These are phyloP conservation scores for Lypha dubia DNA, from an alignment of 2,888 invertebrate species.

Conservation along the genomic window DNA sequence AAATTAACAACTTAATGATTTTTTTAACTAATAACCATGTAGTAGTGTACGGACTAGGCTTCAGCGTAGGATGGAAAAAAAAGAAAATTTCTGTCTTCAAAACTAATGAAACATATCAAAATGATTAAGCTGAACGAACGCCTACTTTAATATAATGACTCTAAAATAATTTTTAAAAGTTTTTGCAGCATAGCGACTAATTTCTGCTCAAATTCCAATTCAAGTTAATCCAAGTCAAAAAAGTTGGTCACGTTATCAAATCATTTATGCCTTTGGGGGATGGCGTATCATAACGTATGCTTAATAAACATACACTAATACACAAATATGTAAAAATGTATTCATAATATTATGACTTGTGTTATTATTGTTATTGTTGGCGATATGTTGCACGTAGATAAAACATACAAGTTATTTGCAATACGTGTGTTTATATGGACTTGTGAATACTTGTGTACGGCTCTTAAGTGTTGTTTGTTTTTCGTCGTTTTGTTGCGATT, in stretches of 20 bases:
- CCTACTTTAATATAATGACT: too few species aligned
- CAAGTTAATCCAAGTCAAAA: background rate
- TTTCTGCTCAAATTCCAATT: background rate
- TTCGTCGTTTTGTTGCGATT: conserved; percentile 62
- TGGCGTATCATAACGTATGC: conserved; percentile 53
- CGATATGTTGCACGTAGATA: conserved; percentile 45
- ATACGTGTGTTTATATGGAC: background rate
- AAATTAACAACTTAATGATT: too few species aligned
- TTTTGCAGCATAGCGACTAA: background rate
- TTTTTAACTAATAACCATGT: too few species aligned
- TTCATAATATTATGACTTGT: conserved; percentile 40
- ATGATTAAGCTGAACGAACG: too few species aligned
- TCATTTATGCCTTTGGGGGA: conserved; percentile 22
- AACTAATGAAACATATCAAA: too few species aligned
- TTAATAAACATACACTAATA: conserved; percentile 29
- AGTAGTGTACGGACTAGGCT: too few species aligned
- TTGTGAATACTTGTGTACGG: background rate
- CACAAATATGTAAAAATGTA: conserved; percentile 21
- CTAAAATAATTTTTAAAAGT: background rate
- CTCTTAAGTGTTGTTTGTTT: conserved; percentile 25
- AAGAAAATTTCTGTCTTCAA: too few species aligned
- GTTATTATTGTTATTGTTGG: conserved; percentile 23
- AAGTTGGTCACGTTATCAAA: conserved; percentile 31
- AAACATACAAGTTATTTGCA: conserved; percentile 9
- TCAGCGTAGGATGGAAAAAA: too few species aligned